Evolutionary conservation across 2,797 vertebrate species (phyloP).

Genomic region (Dipus sagitta): DNA sequence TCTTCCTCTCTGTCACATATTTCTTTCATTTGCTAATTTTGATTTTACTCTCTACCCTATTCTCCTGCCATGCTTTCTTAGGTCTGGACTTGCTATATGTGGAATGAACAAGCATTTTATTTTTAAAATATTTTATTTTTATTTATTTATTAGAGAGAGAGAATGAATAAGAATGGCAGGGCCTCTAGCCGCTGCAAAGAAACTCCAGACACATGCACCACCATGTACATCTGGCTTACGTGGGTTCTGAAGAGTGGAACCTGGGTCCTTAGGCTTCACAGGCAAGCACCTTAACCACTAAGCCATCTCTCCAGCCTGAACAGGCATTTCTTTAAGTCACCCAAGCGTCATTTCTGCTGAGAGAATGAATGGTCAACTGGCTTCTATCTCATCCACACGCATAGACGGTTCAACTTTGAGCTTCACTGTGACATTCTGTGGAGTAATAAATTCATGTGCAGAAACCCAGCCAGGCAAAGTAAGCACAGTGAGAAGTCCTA

Average conservation of each 20-base stretch:
- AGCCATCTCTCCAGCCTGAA: too few relatives aligned
- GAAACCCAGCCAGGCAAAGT: neutral
- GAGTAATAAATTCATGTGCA: neutral
- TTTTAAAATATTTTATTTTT: too few relatives aligned
- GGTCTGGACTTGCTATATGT: neutral
- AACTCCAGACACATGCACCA: too few relatives aligned
- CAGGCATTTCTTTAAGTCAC: too few relatives aligned
- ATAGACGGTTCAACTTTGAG: neutral
- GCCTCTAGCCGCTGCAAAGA: too few relatives aligned
- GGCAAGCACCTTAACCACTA: too few relatives aligned
- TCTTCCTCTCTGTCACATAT: neutral
- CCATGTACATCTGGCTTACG: too few relatives aligned
- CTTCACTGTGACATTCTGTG: neutral
- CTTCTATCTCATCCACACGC: neutral
- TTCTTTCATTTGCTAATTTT: neutral
- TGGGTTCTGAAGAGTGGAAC: too few relatives aligned
- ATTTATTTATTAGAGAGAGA: too few relatives aligned
- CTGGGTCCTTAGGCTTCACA: too few relatives aligned
- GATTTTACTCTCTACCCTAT: neutral
- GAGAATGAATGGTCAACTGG: neutral
- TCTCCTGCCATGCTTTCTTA: neutral
- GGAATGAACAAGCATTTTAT: neutral
- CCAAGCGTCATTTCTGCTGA: neutral
- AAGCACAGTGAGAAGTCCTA: neutral
- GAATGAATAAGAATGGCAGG: too few relatives aligned